Evolutionary conservation across 2,113 vertebrate genomes (phyloP), one percentile per base, ranked within the genome.

Genomic region (Microtus oregoni): DNA sequence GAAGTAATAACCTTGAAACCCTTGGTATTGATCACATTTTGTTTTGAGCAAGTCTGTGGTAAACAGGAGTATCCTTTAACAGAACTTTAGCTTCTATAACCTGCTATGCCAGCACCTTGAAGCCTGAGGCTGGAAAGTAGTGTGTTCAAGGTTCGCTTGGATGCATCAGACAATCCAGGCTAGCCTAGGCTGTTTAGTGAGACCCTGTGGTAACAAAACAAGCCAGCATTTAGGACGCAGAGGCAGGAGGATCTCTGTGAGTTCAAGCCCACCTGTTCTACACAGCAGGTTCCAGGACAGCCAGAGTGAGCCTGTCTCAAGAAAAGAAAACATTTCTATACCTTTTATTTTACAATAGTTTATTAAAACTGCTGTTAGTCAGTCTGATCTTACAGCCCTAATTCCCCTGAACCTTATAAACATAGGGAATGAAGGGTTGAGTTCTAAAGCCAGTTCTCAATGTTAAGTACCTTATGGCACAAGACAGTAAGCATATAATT

Each of bases 1-100:
- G 87, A 90, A 87, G 44, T 87, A 26, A 78, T 94, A 82, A 13
- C 75, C 63, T 86, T 96, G 92, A 38, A 94, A 94, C 86, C 28
- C 77, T 90, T 89, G 35, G 41, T 91, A 55, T 26, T 81, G 22
- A 89, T 89, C 35, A 92, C 76, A 65, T 72, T 35, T 89, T 89
- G 26, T 95, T 96, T 95, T 95, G 35, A 24, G 78, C 91, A 38
- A 82, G 14, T 89, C 68, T 97, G 55, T 72, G 47, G 38, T 81
- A 41, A 95, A 70, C 77, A 11, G 47, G 28, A 95, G 2, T 72
- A 26, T 58, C 78, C 47, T 58, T 2, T 47, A 95, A 86, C 26
- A 90, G 47, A 92, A 92, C 30, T 81, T 89, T 79, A 89, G 11
- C 55, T 96, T 86, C 92, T 94, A 2, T 9, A 85, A 9, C 41